Evolutionary conservation across 2,888 invertebrate species (phyloP), one percentile per base, ranked within the genome.

Genomic region (Trypoxylon attenuatum): DNA sequence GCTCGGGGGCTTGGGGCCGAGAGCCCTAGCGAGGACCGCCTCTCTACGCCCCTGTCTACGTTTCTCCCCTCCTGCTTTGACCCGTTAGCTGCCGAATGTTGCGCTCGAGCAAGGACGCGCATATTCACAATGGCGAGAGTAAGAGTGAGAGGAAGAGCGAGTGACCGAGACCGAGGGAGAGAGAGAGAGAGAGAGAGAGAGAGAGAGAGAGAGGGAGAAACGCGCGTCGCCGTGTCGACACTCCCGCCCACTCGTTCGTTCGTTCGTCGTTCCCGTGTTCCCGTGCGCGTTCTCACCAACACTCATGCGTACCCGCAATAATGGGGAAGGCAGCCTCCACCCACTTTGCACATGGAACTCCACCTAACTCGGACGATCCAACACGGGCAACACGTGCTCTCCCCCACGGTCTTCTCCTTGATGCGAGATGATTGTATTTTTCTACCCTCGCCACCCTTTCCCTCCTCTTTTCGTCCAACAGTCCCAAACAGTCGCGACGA

Each of bases 51-150:
- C 82, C 83, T 83, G 82, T 64, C 58, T 46, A 87, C 29, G 13
- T n/a, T 5, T 86, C 87, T 76, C 78, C 80, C 79, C 79, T 78
- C 77, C 82, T 79, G 78, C 70, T 47, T 88, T 54, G 1, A 1
- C 29, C 0, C 29, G 2, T 2, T 10, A 10, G 29, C 10, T 13
- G 29, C 89, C 89, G 89, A 88, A 88, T 88, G 89, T 88, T 89
- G 88, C 88, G 88, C 88, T 88, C 87, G 89, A 88, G 89, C 87
- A 89, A 88, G 87, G 85, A 86, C 87, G 87, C 85, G 89, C 88
- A 83, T 88, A 56, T 27, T 45, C 55, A 47, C 56, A 29, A 10
- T 2, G 25, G 4, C 25, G 25, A 25, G 5, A 8, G 5, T 8
- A 5, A 8, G 25, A 25, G 4, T 8, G 25, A 25, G 25, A 25